Conservation (phyloP, 2,888 invertebrate species). For the Pollenia griseotomentosa region DNA sequence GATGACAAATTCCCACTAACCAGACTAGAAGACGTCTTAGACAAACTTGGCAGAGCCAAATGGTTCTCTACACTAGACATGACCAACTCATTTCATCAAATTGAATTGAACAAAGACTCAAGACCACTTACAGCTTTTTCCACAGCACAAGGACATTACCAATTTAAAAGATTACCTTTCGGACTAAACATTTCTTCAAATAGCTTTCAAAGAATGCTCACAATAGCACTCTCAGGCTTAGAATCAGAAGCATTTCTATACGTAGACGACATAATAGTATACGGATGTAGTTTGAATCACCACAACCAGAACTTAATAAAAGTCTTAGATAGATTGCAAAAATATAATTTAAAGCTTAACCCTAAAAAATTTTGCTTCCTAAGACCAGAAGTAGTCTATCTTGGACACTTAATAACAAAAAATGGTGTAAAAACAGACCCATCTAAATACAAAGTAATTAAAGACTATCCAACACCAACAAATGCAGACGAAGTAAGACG, state of each 20-base stretch:
- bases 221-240: background rate
- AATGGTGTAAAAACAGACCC: too few species aligned
- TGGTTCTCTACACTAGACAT: conserved; percentile 12
- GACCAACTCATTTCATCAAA: background rate
- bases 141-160: background rate
- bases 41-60: conserved; percentile 23
- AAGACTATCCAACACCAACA: too few species aligned
- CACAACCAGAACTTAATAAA: too few species aligned
- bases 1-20: conserved; percentile 13
- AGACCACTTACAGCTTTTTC: conserved; percentile 13
- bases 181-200: conserved; percentile 12
- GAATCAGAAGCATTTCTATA: conserved; percentile 16
- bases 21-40: background rate
- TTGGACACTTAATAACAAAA: too few species aligned
- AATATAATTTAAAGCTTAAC: too few species aligned
- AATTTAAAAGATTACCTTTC: conserved; percentile 22
- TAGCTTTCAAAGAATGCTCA: conserved; percentile 16
- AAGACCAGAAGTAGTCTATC: too few species aligned
- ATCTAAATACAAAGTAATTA: too few species aligned
- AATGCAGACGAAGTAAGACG: too few species aligned
- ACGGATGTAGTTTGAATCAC: too few species aligned
- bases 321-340: too few species aligned
- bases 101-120: background rate
- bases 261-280: too few species aligned
- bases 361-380: too few species aligned